Conservation (phyloP, 2,113 vertebrate genomes). For the Xiphorhynchus elegans region DNA sequence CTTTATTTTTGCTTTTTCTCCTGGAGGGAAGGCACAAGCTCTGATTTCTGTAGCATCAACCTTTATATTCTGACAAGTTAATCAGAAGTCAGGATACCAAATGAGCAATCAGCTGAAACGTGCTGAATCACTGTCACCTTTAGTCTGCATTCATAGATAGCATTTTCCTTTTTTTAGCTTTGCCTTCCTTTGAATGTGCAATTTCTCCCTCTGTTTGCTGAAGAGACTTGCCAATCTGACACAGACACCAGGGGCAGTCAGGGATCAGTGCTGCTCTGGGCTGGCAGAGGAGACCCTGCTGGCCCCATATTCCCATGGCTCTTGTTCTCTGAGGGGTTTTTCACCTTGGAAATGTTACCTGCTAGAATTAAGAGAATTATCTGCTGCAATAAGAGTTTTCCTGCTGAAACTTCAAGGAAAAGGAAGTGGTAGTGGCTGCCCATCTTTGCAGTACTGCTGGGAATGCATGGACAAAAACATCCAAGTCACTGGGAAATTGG, state of each 20-base stretch:
- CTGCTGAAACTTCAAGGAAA: background rate
- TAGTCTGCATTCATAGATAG: conserved; percentile 49
- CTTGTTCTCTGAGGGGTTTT: background rate
- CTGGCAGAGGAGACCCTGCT: background rate
- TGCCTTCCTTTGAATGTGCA: conserved; percentile 25
- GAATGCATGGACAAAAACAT: background rate
- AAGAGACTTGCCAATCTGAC: background rate
- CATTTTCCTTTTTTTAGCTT: conserved; percentile 54
- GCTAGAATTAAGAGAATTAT: background rate
- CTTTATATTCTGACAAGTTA: conserved; percentile 35
- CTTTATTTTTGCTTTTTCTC: background rate
- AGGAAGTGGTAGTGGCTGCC: background rate
- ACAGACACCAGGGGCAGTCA: background rate
- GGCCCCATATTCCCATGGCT: background rate
- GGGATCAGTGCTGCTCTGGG: background rate
- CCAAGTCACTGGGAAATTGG: background rate
- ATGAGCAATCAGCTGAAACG: conserved; percentile 48
- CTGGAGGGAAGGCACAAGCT: background rate
- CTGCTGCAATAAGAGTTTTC: background rate
- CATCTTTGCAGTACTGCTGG: background rate
- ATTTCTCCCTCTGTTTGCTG: conserved; percentile 36
- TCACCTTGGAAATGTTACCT: background rate
- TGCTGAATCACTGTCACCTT: conserved; percentile 71
- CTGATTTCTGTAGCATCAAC: background rate
- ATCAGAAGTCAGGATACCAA: conserved; percentile 50